Conservation (phyloP, 2,797 vertebrate species). For the Pantherophis vulpinus region DNA sequence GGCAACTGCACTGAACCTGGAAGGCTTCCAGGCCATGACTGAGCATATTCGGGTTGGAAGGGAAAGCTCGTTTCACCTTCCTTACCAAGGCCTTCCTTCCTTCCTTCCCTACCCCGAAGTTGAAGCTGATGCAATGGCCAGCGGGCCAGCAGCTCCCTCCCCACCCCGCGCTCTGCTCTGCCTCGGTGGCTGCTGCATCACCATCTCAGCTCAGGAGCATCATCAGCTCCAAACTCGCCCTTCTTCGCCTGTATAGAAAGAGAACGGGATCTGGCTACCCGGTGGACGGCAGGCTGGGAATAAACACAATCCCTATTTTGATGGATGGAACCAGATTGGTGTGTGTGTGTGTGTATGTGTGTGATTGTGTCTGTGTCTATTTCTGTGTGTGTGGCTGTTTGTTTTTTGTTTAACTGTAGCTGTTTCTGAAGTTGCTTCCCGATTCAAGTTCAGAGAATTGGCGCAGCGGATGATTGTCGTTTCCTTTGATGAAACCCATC, state of each 20-base stretch:
- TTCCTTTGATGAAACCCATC: too few relatives aligned
- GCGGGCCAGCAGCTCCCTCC: background rate
- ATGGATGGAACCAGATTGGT: constrained; percentile 31
- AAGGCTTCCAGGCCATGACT: background rate
- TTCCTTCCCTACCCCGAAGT: background rate
- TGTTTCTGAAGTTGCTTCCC: too few relatives aligned
- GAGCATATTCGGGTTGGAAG: background rate
- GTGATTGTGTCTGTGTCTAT: too few relatives aligned
- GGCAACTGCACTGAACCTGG: background rate
- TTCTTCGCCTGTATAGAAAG: constrained; percentile 23
- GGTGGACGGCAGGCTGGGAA: constrained; percentile 52
- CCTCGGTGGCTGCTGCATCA: constrained; percentile 45
- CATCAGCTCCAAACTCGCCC: background rate
- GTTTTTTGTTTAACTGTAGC: too few relatives aligned
- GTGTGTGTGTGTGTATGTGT: too few relatives aligned
- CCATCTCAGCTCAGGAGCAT: constrained; percentile 40
- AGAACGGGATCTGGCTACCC: constrained; percentile 52
- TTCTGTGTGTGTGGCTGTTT: background rate
- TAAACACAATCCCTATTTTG: constrained; percentile 32
- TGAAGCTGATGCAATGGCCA: too few relatives aligned
- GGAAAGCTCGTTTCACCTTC: background rate
- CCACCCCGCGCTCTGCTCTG: too few relatives aligned
- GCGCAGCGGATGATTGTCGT: too few relatives aligned
- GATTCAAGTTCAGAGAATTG: too few relatives aligned
- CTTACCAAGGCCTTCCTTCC: background rate